Evolutionary conservation across 2,113 vertebrate species (phyloP).

Genomic region (Rissa tridactyla): DNA sequence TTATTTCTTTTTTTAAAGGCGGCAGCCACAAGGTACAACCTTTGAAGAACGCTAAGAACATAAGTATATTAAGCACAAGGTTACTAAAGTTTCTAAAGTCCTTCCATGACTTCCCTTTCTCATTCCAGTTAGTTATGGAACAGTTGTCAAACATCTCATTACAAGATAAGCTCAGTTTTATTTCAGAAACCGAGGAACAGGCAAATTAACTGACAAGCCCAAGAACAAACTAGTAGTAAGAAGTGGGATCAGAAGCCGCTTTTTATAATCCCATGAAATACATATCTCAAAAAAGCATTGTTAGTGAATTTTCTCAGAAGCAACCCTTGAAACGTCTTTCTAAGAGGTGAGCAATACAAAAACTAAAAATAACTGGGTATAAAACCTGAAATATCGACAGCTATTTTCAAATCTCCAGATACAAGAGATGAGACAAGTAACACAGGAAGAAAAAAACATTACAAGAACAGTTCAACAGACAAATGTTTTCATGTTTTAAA

Average conservation of each 20-base stretch:
- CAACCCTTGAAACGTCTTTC: background rate
- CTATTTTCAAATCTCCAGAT: background rate
- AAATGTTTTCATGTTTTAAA: background rate
- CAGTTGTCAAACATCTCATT: background rate
- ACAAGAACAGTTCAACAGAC: background rate
- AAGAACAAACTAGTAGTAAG: slow-evolving; percentile 8
- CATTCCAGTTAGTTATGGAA: background rate
- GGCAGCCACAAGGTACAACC: background rate
- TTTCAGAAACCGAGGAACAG: slow-evolving; percentile 17
- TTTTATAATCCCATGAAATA: slow-evolving; percentile 18
- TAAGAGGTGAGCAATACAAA: background rate
- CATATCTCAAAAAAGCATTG: background rate
- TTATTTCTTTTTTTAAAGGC: background rate
- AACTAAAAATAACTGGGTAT: background rate
- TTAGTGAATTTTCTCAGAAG: background rate
- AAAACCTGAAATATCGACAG: background rate
- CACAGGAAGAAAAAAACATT: background rate
- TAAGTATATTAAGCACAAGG: background rate
- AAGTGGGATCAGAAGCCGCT: background rate
- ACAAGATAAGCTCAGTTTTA: slow-evolving; percentile 8
- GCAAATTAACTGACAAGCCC: background rate
- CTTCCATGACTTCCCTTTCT: background rate
- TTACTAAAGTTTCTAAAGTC: background rate
- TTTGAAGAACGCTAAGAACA: background rate
- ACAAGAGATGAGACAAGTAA: background rate